Base-by-base conservation (phyloP, 2,113 vertebrate species). In the Vidua macroura region DNA sequence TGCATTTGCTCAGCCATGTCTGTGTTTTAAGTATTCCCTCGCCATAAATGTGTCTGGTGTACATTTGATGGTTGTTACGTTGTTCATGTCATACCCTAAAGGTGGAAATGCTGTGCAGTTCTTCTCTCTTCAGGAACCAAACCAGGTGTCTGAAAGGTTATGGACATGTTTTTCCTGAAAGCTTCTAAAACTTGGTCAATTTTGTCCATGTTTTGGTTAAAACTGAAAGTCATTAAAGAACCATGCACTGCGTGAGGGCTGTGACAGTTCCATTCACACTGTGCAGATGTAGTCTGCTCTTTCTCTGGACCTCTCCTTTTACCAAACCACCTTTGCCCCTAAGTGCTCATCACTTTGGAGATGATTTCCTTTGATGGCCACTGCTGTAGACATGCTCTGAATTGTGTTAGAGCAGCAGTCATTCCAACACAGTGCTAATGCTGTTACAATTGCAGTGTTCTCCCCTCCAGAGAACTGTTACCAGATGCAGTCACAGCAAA, bases 11-110 rank as follows among this genome's bases (percentile, higher is more conserved):
- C 74, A 73, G 17, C 16, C 31, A 44, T 49, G 30, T 13, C n/a
- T 62, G 13, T 59, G 15, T 56, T 51, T 75, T 44, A 56, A 83
- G 28, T 44, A 52, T 49, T 86, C 11, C 4, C 3, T 76, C 68
- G 70, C 41, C 15, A 13, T 73, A n/a, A 73, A n/a, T 76, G 24
- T 70, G n/a, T 85, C 44, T 37, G 53, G 30, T n/a, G 46, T 20
- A n/a, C 20, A 7, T 58, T 48, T 88, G 46, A 46, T 0, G 0
- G 9, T 33, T 60, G 13, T 33, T 62, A 3, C 0, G 7, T 67
- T 60, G 19, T 37, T 84, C 25, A 2, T 63, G 48, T 25, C 27
- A 44, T 22, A 27, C 28, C 12, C 68, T 58, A 56, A 44, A 62
- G 59, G 48, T 53, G 7, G 33, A 70, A 70, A 23, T 74, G 20